Evolutionary conservation across 2,797 vertebrate species (phyloP).

Genomic region (Danio choprae): DNA sequence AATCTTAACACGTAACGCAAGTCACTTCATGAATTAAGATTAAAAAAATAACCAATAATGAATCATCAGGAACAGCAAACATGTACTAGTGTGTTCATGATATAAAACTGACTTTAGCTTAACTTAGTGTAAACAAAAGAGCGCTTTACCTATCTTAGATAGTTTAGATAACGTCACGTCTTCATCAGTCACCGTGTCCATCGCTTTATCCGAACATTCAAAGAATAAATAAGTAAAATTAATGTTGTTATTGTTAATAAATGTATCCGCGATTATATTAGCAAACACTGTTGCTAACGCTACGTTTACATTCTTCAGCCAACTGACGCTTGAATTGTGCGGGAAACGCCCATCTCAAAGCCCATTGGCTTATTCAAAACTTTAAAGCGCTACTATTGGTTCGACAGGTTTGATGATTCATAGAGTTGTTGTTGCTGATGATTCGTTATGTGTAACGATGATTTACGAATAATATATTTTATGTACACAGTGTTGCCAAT

Average conservation of each 20-base stretch:
- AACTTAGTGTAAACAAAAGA: neutral
- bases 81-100: no score
- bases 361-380: constrained; percentile 55
- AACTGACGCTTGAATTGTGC: constrained; percentile 48
- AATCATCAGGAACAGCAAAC: neutral
- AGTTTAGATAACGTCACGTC: neutral
- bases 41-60: neutral
- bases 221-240: neutral
- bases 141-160: constrained; percentile 47
- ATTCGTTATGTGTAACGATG: neutral
- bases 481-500: no score
- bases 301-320: neutral
- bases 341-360: constrained; percentile 17
- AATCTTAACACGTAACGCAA: no score
- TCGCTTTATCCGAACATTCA: neutral
- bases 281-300: neutral
- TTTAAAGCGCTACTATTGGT: constrained; percentile 23
- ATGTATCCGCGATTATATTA: no score
- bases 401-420: neutral
- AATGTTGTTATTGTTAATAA: neutral
- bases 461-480: no score
- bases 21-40: no score
- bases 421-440: neutral
- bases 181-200: constrained; percentile 29
- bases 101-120: neutral